Conservation (phyloP, 2,888 invertebrate genomes). For the Tipula unca region DNA sequence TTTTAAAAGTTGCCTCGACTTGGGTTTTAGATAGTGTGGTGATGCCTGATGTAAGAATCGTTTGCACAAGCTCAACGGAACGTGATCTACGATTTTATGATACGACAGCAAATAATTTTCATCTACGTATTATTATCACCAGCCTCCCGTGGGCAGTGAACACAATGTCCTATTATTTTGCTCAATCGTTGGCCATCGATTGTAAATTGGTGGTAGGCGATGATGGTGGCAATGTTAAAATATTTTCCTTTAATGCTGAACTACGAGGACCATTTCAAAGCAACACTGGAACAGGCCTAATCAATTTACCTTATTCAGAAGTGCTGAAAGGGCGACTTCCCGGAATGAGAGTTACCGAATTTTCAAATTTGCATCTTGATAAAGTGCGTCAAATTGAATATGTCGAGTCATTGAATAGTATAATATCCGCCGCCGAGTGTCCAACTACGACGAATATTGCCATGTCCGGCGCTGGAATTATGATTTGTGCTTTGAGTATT, state of each 20-base stretch:
- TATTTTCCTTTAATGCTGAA: conserved; percentile 53
- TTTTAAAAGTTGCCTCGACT: conserved; percentile 53
- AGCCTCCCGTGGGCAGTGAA: conserved; percentile 43
- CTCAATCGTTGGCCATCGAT: conserved; percentile 28
- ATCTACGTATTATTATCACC: conserved; percentile 58
- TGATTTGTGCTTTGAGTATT: conserved; percentile 52
- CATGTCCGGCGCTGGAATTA: conserved; percentile 39
- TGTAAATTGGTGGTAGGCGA: conserved; percentile 62
- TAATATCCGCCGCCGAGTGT: conserved; percentile 61
- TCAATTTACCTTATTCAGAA: conserved; percentile 51
- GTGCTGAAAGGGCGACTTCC: conserved; percentile 46
- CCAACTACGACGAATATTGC: conserved; percentile 23
- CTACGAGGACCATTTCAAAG: conserved; percentile 63
- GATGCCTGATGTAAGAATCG: conserved; percentile 66
- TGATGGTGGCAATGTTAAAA: conserved; percentile 58
- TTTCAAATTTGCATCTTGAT: conserved; percentile 52
- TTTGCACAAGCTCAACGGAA: conserved; percentile 69
- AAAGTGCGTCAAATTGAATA: conserved; percentile 64
- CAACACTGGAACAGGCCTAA: conserved; percentile 51
- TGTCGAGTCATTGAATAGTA: conserved; percentile 54
- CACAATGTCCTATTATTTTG: conserved; percentile 35
- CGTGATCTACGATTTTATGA: conserved; percentile 74
- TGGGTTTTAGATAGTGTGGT: conserved; percentile 67
- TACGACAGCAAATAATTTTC: conserved; percentile 63
- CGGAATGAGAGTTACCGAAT: conserved; percentile 47